phyloP scores from a whole-genome alignment of 1,140 invertebrate species.

The Zaprionus africanus region DNA sequence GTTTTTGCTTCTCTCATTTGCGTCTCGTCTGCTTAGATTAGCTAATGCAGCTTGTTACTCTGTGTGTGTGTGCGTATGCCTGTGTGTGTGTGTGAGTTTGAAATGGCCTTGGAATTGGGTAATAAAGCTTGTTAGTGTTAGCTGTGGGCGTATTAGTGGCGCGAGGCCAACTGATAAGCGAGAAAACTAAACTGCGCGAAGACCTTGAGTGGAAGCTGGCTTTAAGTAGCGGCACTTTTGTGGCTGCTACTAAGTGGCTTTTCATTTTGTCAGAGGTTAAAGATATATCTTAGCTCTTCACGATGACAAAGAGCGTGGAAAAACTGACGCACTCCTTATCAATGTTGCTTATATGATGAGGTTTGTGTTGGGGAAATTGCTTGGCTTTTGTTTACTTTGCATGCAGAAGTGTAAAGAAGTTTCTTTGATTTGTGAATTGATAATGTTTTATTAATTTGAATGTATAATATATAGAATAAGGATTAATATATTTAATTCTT shows the following conservation, averaged over 20 bases:
- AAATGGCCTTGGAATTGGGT: conserved; percentile 52
- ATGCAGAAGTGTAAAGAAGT: background rate
- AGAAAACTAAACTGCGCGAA: conserved; percentile 5
- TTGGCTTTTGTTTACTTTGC: background rate
- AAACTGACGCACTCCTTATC: background rate
- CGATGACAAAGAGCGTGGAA: background rate
- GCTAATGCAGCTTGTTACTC: conserved; percentile 64
- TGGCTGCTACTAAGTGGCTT: conserved; percentile 6
- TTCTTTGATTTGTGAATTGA: background rate
- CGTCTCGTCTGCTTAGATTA: conserved; percentile 56
- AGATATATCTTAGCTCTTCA: background rate
- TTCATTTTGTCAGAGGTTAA: conserved; percentile 22
- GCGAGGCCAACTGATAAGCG: conserved; percentile 36
- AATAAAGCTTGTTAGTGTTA: conserved; percentile 35
- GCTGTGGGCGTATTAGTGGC: conserved; percentile 20
- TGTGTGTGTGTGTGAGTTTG: conserved; percentile 7
- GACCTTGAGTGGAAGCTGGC: conserved; percentile 16
- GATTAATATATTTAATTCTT: no score
- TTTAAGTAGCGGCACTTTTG: conserved; percentile 28
- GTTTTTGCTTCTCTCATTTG: conserved; percentile 40
- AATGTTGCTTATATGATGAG: background rate
- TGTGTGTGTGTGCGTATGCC: conserved; percentile 12
- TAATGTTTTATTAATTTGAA: background rate
- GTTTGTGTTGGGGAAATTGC: background rate
- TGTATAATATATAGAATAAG: no score